phyloP scores from a whole-genome alignment of 2,113 vertebrate species.

The Sorex araneus region DNA sequence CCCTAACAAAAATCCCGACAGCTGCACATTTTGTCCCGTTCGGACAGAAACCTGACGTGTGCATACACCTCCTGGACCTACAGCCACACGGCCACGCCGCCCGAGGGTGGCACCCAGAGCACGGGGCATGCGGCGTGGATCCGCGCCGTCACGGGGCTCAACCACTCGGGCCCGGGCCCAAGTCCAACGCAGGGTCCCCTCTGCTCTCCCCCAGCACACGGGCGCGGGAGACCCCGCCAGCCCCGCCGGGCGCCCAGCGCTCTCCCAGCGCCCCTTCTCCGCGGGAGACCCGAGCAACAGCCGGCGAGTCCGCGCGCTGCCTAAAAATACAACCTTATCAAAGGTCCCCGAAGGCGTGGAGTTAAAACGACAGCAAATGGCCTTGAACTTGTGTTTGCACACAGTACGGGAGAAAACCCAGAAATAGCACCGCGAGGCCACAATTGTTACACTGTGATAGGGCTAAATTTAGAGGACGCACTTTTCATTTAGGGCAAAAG shows the following conservation, averaged over 20 bases:
- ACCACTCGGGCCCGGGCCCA: slow-evolving; percentile 51
- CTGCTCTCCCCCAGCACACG: neutral
- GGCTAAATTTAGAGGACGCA: slow-evolving; percentile 89
- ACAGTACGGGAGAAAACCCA: slow-evolving; percentile 87
- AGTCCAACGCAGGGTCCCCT: slow-evolving; percentile 68
- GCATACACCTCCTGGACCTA: neutral
- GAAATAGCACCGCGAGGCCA: slow-evolving; percentile 89
- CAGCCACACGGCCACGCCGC: neutral
- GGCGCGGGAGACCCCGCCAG: neutral
- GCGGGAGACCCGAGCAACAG: too few species aligned
- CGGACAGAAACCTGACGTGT: neutral
- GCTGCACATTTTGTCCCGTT: slow-evolving; percentile 19
- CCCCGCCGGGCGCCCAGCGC: neutral
- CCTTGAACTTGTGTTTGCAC: slow-evolving; percentile 86
- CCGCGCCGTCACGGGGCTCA: neutral
- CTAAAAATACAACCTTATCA: slow-evolving; percentile 88
- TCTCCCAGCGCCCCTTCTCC: too few species aligned
- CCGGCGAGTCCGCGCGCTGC: slow-evolving; percentile 75
- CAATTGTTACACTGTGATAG: slow-evolving; percentile 87
- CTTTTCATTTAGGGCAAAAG: slow-evolving; percentile 84
- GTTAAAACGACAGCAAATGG: slow-evolving; percentile 87
- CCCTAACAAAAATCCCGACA: neutral
- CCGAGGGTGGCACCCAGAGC: neutral
- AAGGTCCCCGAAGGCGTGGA: slow-evolving; percentile 86
- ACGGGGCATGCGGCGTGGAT: neutral